These are phyloP conservation scores for Amphiprion clarkii DNA, from an alignment of 2,797 vertebrate species.

Conservation along the genomic window DNA sequence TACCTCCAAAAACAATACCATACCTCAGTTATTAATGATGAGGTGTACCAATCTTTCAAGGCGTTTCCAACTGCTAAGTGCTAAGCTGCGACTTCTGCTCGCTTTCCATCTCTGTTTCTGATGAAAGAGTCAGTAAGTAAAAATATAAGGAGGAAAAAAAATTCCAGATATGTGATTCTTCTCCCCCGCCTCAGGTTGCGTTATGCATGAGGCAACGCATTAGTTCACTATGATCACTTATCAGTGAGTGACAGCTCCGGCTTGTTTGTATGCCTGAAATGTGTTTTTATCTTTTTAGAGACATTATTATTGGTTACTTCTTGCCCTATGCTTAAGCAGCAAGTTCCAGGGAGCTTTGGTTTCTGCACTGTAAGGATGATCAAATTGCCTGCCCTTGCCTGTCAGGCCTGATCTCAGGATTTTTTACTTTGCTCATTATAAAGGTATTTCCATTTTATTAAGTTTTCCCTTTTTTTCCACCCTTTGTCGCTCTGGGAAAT, in stretches of 20 bases:
- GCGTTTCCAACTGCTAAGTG: constrained; percentile 21
- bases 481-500: constrained; percentile 92
- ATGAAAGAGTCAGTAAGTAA: constrained; percentile 35
- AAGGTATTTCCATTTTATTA: constrained; percentile 88
- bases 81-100: constrained; percentile 36
- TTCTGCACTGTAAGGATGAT: constrained; percentile 88
- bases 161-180: constrained; percentile 51
- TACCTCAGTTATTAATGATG: constrained; percentile 41
- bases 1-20: constrained; percentile 31
- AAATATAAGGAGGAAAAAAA: constrained; percentile 26
- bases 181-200: constrained; percentile 43
- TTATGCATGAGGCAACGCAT: constrained; percentile 60
- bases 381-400: constrained; percentile 92
- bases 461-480: constrained; percentile 71
- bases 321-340: constrained; percentile 72
- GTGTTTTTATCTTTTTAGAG: constrained; percentile 65
- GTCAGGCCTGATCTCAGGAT: constrained; percentile 92
- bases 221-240: constrained; percentile 76
- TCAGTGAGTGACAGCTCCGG: constrained; percentile 77
- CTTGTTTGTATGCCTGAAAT: constrained; percentile 68
- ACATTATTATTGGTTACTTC: constrained; percentile 82
- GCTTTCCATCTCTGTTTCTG: constrained; percentile 40
- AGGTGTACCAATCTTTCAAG: constrained; percentile 24
- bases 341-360: constrained; percentile 84
- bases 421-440: constrained; percentile 94